Conservation (phyloP, 2,888 invertebrate genomes). For the Polydrusus tereticollis region DNA sequence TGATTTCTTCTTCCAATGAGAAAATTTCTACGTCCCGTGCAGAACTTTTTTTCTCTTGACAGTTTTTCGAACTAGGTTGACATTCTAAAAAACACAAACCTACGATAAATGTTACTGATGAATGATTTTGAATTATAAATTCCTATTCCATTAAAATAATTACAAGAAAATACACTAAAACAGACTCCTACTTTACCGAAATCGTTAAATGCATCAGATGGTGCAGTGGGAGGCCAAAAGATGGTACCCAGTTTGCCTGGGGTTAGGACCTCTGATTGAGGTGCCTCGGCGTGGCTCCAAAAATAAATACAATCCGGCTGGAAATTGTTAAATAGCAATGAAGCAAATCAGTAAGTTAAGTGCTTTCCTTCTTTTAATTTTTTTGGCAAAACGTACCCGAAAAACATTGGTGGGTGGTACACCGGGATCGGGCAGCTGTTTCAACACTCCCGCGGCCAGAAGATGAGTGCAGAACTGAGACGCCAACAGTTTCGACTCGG, state of each 20-base stretch:
- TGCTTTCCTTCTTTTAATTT: background rate
- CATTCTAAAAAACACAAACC: background rate
- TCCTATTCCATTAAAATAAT: too few species aligned
- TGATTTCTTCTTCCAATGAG: constrained; percentile 68
- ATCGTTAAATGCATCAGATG: constrained; percentile 52
- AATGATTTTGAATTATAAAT: too few species aligned
- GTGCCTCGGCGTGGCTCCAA: constrained; percentile 85
- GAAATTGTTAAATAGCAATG: constrained; percentile 56
- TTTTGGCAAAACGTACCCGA: constrained; percentile 71
- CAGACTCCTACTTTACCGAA: too few species aligned
- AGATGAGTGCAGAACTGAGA: constrained; percentile 90
- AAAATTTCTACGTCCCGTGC: constrained; percentile 64
- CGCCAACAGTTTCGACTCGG: constrained; percentile 82
- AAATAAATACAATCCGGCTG: constrained; percentile 93
- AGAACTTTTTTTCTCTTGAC: constrained; percentile 56
- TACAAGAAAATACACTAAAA: too few species aligned
- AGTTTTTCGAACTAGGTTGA: background rate
- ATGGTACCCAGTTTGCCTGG: constrained; percentile 81
- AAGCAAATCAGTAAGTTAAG: too few species aligned
- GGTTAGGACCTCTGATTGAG: constrained; percentile 76
- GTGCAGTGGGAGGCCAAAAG: constrained; percentile 78
- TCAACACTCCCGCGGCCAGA: constrained; percentile 87
- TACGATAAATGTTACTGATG: background rate
- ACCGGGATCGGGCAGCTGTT: constrained; percentile 83
- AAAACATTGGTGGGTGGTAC: constrained; percentile 77